Conservation (phyloP, 2,888 invertebrate species). For the Melanotus villosus region DNA sequence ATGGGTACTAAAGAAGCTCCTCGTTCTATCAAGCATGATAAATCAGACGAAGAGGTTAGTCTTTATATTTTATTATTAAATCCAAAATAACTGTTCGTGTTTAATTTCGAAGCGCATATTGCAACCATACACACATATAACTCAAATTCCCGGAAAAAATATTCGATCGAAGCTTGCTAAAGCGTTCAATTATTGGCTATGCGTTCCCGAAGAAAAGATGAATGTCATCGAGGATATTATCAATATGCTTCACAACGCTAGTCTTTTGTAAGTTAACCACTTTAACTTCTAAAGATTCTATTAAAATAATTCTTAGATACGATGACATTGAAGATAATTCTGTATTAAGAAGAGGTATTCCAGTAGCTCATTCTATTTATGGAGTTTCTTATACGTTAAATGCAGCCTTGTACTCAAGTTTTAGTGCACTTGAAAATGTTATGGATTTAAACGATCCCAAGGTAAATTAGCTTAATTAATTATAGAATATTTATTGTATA, state of each 20-base stretch:
- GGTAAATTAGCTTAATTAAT: conserved; percentile 71
- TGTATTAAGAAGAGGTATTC: conserved; percentile 90
- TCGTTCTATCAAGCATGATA: too few species aligned
- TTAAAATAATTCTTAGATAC: conserved; percentile 74
- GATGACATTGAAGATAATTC: conserved; percentile 99
- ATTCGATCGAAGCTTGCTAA: conserved; percentile 87
- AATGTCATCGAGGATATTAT: conserved; percentile 90
- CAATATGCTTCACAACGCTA: conserved; percentile 97
- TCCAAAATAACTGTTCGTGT: too few species aligned
- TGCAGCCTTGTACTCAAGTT: conserved; percentile 94
- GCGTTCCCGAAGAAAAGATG: conserved; percentile 88
- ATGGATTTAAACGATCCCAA: conserved; percentile 86
- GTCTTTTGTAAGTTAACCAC: conserved; percentile 90
- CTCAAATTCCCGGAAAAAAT: conserved; percentile 95
- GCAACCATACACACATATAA: conserved; percentile 91
- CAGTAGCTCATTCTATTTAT: conserved; percentile 98
- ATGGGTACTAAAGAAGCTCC: too few species aligned
- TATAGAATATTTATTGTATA: too few species aligned
- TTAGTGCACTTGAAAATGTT: conserved; percentile 90
- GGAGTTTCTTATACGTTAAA: conserved; percentile 96
- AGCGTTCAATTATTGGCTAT: conserved; percentile 96
- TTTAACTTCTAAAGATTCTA: not conserved
- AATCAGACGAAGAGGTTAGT: too few species aligned
- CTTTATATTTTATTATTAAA: too few species aligned
- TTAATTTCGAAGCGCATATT: conserved; percentile 92